Base-by-base conservation (phyloP, 2,888 invertebrate genomes). In the Cephus nigrinus region DNA sequence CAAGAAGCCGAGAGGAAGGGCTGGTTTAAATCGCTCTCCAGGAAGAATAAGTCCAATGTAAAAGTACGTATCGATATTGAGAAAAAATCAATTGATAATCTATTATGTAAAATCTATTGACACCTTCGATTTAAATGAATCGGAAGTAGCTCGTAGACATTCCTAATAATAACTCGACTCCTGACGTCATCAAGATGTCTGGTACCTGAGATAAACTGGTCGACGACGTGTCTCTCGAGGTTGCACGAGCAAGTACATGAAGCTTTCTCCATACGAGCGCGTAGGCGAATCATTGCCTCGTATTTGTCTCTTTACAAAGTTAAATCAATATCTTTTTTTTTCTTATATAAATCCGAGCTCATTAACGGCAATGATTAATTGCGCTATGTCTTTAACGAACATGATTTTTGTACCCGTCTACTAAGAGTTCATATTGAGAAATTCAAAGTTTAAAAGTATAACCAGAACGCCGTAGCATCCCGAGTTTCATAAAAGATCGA, bases 11-110 rank as follows among this genome's bases (percentile, higher is more conserved):
- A 90, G 77, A 86, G 89, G 82, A 88, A 89, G 83, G 90, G 95
- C 88, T 97, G 96, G 96, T 96, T 97, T 92, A 96, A 96, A 89
- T 96, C 96, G 1, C 93, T 96, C 74, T 94, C 96, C 75, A 94
- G 95, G 89, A 96, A 96, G 90, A 95, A 94, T 87, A 92, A 91
- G 81, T 89, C 93, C 86, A 91, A 90, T 76, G 91, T 92, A 82
- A 92, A 93, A 93, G 95, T 94, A 90, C 79, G 77, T 79, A 74
- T 71, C 32, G 55, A 23, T 55, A 55, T 55, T 55, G 23, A 55
- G 9, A 55, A 55, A 9, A 55, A 55, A 23, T 55, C 55, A 23
- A 9, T 23, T 55, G 0, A 5, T 23, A 23, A 55, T 23, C 55
- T 15, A 55, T 23, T 23, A 55, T 9, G 9, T 55, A 9, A 23